Base-by-base conservation (phyloP, 2,888 invertebrate species). In the Cenopis cana region DNA sequence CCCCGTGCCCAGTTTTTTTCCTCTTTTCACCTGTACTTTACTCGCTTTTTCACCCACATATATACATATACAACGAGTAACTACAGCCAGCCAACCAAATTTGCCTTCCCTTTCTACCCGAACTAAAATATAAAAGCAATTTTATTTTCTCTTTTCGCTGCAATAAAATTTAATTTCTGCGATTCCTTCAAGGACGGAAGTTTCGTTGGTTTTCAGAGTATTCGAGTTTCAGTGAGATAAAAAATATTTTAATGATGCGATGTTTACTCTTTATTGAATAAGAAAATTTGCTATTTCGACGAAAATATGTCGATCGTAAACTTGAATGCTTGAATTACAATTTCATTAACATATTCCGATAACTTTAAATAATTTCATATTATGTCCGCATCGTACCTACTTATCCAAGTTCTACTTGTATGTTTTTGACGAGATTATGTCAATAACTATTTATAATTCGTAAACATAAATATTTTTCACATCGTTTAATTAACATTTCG, bases 61-160 rank as follows among this genome's bases (percentile, higher is more conserved):
- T 59, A 12, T 17, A 50, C 18, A 17, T 56, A 56, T 36, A 56
- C 11, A 60, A 68, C 60, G 29, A 66, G 29, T 61, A 61, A 36
- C 49, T 60, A 69, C 60, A 24, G 36, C 50, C 49, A 60, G 68
- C 72, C 76, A 74, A 77, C 77, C 68, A 61, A 76, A 74, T 75
- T 75, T 75, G 68, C 76, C 64, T 66, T 72, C 72, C 68, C 74
- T 76, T 77, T 79, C 76, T 74, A 72, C 73, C 74, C 67, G 77
- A 74, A 76, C 74, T 74, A 71, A 77, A 77, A 75, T 74, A 76
- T 74, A 74, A 75, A 76, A 75, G 75, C 70, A 68, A 75, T 73
- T 72, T 74, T 77, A 73, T 73, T 72, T 69, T 73, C 73, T 72
- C 68, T 73, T 71, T 66, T 61, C 55, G 55, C 38, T 61, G 71